Evolutionary conservation across 1,140 invertebrate genomes (phyloP).

Genomic region (Monochamus saltuarius): DNA sequence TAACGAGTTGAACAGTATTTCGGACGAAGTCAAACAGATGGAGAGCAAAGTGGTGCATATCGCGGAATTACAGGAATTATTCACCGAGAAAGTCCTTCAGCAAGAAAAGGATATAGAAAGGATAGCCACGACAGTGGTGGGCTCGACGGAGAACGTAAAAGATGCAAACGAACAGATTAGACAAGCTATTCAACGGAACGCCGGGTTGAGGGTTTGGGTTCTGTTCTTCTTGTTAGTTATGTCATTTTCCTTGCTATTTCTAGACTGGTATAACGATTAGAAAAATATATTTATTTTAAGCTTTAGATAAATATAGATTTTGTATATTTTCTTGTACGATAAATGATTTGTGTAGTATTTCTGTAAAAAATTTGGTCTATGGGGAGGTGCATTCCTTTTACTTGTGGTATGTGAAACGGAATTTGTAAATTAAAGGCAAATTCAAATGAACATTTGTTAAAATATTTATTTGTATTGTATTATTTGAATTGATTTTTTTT

Average conservation of each 20-base stretch:
- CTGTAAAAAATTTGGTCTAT: no score
- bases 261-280: conserved; percentile 99
- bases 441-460: no score
- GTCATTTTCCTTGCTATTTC: conserved; percentile 92
- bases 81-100: conserved; percentile 94
- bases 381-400: no score
- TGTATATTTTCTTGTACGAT: not conserved
- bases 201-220: conserved; percentile 89
- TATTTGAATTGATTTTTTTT: no score
- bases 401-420: no score
- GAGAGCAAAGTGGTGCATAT: conserved; percentile 94
- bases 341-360: no score
- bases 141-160: conserved; percentile 91
- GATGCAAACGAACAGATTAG: conserved; percentile 96
- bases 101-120: conserved; percentile 93
- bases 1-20: conserved; percentile 81
- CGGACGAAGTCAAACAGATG: conserved; percentile 80
- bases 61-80: conserved; percentile 92
- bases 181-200: conserved; percentile 94
- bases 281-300: conserved; percentile 15
- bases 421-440: no score
- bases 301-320: not conserved
- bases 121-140: conserved; percentile 82
- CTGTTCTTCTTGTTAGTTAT: conserved; percentile 94
- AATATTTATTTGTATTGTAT: no score